Percentiles rank a stretch among this genome's conserved stretches.
phyloP scores from a whole-genome alignment of 2,888 invertebrate species.

The Matsumyia berberina region DNA sequence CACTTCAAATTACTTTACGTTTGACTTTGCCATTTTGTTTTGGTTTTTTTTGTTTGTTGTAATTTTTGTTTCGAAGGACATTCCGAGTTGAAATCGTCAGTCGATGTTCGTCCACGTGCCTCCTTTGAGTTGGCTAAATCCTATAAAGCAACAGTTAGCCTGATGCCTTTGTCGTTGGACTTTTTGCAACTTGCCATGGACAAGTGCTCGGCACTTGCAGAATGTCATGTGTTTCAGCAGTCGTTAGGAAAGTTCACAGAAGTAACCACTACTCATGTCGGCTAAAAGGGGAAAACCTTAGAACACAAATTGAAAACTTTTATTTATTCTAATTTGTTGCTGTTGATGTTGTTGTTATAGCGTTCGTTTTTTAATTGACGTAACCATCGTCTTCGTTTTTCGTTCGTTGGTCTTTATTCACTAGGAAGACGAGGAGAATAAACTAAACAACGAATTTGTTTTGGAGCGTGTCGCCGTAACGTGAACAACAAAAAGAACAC shows the following conservation, averaged over 20 bases:
- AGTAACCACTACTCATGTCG: slow-evolving; percentile 4
- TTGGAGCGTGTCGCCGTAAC: slow-evolving; percentile 12
- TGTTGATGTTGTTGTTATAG: slow-evolving; percentile 1
- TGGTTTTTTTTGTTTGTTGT: neutral
- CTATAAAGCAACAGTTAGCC: slow-evolving; percentile 56
- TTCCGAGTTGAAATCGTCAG: slow-evolving; percentile 3
- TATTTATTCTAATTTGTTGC: slow-evolving; percentile 30
- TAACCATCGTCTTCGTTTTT: slow-evolving; percentile 21
- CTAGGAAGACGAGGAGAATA: slow-evolving; percentile 38
- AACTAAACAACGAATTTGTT: slow-evolving; percentile 48
- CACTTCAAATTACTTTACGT: slow-evolving; percentile 22
- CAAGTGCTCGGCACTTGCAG: slow-evolving; percentile 12
- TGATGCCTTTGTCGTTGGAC: neutral
- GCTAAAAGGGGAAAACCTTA: slow-evolving; percentile 22
- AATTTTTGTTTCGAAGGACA: slow-evolving; percentile 26
- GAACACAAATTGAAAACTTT: slow-evolving; percentile 62
- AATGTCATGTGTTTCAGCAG: slow-evolving; percentile 5
- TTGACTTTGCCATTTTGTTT: slow-evolving; percentile 4
- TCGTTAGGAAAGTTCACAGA: slow-evolving; percentile 6
- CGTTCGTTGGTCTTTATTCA: neutral
- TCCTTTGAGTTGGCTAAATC: slow-evolving; percentile 30
- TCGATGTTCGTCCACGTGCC: slow-evolving; percentile 51
- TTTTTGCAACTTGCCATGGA: slow-evolving; percentile 1
- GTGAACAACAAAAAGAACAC: slow-evolving; percentile 49
- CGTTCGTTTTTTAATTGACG: slow-evolving; percentile 34